A percentile compares a stretch with the other conserved stretches of the same genome.
Evolutionary conservation across 2,888 invertebrate genomes (phyloP).

Genomic region (Aleiodes alternator): DNA sequence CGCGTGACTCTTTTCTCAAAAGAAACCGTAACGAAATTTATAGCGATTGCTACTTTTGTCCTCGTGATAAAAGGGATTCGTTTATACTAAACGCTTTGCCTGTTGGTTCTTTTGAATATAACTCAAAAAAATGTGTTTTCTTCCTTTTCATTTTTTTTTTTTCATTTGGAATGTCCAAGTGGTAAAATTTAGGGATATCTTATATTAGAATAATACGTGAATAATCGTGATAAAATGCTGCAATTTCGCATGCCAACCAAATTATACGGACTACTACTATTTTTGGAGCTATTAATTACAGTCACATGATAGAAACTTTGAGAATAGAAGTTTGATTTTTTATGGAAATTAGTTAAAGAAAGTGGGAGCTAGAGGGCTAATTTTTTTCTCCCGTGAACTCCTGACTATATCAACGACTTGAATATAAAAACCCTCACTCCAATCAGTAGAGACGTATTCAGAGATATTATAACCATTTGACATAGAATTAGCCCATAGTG

Average conservation of each 20-base stretch:
- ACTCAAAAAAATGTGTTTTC: conserved; percentile 24
- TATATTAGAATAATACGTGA: conserved; percentile 24
- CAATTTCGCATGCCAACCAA: conserved; percentile 1
- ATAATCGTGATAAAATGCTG: conserved; percentile 18
- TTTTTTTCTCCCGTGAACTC: no score
- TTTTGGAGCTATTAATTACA: neutral
- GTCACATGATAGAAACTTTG: no score
- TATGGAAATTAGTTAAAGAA: no score
- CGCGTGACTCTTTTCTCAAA: conserved; percentile 29
- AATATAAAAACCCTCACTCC: no score
- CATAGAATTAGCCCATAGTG: no score
- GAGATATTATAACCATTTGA: no score
- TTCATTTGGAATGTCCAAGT: conserved; percentile 7
- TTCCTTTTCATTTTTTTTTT: neutral
- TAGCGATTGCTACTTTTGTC: conserved; percentile 67
- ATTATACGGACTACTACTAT: conserved; percentile 1
- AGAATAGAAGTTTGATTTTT: no score
- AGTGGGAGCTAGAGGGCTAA: no score
- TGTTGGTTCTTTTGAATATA: conserved; percentile 33
- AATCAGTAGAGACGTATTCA: no score
- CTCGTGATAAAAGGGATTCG: conserved; percentile 59
- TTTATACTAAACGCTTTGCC: conserved; percentile 42
- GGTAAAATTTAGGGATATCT: conserved; percentile 28
- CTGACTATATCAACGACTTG: no score
- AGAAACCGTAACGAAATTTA: conserved; percentile 61